These are phyloP conservation scores for Candoia aspera DNA, from an alignment of 2,113 vertebrate species.

Conservation along the genomic window DNA sequence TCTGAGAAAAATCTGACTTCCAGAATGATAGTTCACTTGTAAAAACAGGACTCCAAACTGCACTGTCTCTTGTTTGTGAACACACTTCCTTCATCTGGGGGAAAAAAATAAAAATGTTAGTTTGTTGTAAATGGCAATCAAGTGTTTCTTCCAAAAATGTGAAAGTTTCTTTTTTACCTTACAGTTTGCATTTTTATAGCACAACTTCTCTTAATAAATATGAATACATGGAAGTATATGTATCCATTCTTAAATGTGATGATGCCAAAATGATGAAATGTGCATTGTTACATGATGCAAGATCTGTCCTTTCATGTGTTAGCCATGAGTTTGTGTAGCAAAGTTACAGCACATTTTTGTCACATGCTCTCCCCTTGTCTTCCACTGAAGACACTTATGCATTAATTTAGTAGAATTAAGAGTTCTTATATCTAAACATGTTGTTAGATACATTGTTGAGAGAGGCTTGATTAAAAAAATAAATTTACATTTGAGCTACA, in stretches of 20 bases:
- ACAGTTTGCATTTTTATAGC: neutral
- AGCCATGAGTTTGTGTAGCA: neutral
- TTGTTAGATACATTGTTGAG: neutral
- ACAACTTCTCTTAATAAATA: neutral
- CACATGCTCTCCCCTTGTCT: neutral
- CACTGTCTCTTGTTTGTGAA: neutral
- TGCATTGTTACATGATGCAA: neutral
- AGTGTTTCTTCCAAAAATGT: neutral
- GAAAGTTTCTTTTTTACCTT: neutral
- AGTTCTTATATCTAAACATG: neutral
- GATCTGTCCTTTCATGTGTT: neutral
- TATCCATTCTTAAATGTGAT: neutral
- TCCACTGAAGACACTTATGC: neutral
- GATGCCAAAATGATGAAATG: neutral
- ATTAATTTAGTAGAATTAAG: neutral
- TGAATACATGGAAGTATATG: neutral
- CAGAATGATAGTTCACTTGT: neutral
- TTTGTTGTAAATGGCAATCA: neutral
- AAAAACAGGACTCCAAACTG: neutral
- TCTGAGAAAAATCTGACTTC: neutral
- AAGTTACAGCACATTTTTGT: neutral
- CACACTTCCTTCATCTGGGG: too few relatives aligned
- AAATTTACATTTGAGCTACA: neutral
- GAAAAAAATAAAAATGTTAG: neutral
- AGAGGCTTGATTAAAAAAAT: neutral